Evolutionary conservation across 2,113 vertebrate species (phyloP).

Genomic region (Ceyx melanurus): DNA sequence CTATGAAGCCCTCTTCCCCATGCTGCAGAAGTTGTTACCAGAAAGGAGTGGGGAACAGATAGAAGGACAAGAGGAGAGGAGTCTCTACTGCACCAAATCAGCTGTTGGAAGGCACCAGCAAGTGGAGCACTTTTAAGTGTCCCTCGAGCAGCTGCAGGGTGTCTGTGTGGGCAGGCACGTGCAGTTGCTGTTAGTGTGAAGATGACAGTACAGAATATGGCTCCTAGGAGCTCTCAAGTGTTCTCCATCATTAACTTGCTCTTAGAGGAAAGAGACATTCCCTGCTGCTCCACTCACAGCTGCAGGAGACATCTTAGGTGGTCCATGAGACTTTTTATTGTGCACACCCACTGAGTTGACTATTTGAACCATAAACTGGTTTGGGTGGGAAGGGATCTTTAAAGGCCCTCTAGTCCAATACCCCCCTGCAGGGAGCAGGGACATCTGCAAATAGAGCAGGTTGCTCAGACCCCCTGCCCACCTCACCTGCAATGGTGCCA

Average conservation of each 20-base stretch:
- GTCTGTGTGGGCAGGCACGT: not conserved
- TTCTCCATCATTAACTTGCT: not conserved
- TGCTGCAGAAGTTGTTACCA: not conserved
- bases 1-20: accelerated
- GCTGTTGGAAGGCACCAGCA: not conserved
- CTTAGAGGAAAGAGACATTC: not conserved
- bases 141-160: accelerated
- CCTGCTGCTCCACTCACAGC: not conserved
- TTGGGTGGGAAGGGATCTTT: not conserved
- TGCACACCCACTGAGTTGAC: not conserved
- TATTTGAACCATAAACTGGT: not conserved
- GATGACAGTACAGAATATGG: not conserved
- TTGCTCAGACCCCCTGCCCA: not conserved
- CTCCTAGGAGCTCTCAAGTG: not conserved
- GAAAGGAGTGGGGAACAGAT: not conserved
- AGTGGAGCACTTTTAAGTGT: accelerated
- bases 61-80: not conserved
- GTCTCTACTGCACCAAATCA: accelerated
- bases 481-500: not conserved
- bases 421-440: not conserved
- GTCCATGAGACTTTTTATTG: accelerated
- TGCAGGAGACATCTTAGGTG: accelerated
- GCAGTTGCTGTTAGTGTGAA: not conserved
- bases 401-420: not conserved
- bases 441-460: not conserved